Evolutionary conservation across 2,888 invertebrate genomes (phyloP).

Genomic region (Macrosiphum euphorbiae): DNA sequence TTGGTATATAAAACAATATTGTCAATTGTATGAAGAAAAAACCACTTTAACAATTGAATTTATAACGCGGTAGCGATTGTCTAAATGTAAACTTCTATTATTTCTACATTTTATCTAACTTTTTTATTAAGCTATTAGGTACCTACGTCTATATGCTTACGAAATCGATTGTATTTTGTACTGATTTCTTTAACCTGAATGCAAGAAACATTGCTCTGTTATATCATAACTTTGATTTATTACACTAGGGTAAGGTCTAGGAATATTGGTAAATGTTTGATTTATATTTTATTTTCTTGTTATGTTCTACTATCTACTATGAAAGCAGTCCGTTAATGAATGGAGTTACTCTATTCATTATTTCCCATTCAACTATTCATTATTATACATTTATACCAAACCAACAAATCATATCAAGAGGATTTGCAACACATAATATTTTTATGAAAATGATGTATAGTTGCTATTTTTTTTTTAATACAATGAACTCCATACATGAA

Average conservation of each 20-base stretch:
- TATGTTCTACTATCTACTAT: background rate
- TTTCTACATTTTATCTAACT: background rate
- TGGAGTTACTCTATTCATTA: background rate
- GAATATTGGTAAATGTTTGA: constrained; percentile 8
- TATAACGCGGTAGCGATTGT: background rate
- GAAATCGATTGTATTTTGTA: background rate
- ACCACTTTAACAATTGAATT: background rate
- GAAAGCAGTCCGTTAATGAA: constrained; percentile 2
- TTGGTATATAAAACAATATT: background rate
- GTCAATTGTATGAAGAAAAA: background rate
- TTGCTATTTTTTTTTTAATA: background rate
- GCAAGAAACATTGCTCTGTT: background rate
- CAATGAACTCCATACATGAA: background rate
- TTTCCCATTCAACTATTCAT: constrained; percentile 14
- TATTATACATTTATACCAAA: background rate
- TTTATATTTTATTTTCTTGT: constrained; percentile 10
- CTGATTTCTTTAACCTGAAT: background rate
- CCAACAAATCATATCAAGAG: background rate
- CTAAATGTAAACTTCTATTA: background rate
- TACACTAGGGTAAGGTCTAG: background rate
- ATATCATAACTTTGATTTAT: constrained; percentile 26
- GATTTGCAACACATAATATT: background rate
- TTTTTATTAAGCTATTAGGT: background rate
- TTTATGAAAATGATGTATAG: background rate
- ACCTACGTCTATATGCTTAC: background rate